Base-by-base conservation (phyloP, 2,888 invertebrate genomes). In the Blomia tropicalis region DNA sequence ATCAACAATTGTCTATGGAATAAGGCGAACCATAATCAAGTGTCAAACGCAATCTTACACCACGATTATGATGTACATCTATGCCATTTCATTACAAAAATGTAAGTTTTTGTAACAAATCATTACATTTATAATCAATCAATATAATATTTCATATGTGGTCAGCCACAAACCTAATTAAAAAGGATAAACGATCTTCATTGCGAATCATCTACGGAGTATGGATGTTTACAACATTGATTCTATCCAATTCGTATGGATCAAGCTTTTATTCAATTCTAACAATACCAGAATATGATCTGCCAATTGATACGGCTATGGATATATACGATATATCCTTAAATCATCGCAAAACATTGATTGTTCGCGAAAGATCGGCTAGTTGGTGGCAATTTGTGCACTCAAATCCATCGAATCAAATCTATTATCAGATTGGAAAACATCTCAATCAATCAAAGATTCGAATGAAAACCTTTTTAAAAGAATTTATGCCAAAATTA, bases 221-320 rank as follows among this genome's bases (percentile, higher is more conserved):
- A 1, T 60, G 61, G 61, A 51, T 60, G 23, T 31, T 54, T 7
- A 7, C 36, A 14, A 27, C 61, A 7, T 22, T 60, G 23, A 22
- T 54, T 27, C 14, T 60, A 17, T 27, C 27, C 30, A 54, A 25
- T 17, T 2, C 54, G 2, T 60, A 60, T n/a, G 3, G 19, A 2
- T 32, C 25, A 2, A 25, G 11, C 23, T 60, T 60, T 14, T 60
- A 54, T 27, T 60, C 61, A 25, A 14, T 53, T 3, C 53, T 60
- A 23, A 60, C 61, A 1, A 4, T 54, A 2, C 61, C 61, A 1
- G 53, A 30, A 4, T 31, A 25, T n/a, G 23, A 23, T 11, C 22
- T 36, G 5, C 54, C 61, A n/a, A 41, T 60, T 4, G 54, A 60
- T 14, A 60, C 61, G 31, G 17, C 51, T n/a, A 51, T 51, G 4